Conservation (phyloP, 2,797 vertebrate genomes). For the Bovichtus variegatus region DNA sequence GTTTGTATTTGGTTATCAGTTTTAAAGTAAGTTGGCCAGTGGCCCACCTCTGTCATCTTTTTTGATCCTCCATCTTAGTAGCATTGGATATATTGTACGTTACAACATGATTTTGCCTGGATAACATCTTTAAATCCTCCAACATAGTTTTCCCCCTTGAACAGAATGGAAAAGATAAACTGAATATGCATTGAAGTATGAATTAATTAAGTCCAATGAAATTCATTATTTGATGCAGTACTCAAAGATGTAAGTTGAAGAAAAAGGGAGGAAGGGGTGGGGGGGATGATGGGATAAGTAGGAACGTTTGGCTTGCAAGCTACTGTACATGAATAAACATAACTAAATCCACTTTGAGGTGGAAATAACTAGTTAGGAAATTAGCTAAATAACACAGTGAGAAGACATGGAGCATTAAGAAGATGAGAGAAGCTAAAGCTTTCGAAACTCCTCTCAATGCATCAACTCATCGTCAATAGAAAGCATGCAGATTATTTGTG, state of each 20-base stretch:
- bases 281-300: slow-evolving; percentile 53
- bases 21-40: neutral
- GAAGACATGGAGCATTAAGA: slow-evolving; percentile 11
- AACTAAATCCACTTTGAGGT: slow-evolving; percentile 63
- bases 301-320: slow-evolving; percentile 61
- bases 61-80: neutral
- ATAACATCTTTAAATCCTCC: slow-evolving; percentile 51
- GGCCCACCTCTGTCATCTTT: neutral
- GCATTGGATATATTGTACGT: neutral
- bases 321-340: slow-evolving; percentile 72
- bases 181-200: slow-evolving; percentile 58
- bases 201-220: slow-evolving; percentile 66
- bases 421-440: slow-evolving; percentile 17
- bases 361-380: slow-evolving; percentile 50
- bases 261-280: slow-evolving; percentile 32
- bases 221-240: slow-evolving; percentile 61
- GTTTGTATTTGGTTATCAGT: neutral
- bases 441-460: neutral
- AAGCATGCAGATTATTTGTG: slow-evolving; percentile 26
- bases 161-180: slow-evolving; percentile 53
- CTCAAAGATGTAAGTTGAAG: slow-evolving; percentile 60
- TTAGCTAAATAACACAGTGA: slow-evolving; percentile 43
- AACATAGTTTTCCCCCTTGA: slow-evolving; percentile 28
- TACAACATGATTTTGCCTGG: slow-evolving; percentile 33
- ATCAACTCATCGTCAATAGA: slow-evolving; percentile 11